Base-by-base conservation (phyloP, 2,888 invertebrate species). In the Habroteleia sp. region DNA sequence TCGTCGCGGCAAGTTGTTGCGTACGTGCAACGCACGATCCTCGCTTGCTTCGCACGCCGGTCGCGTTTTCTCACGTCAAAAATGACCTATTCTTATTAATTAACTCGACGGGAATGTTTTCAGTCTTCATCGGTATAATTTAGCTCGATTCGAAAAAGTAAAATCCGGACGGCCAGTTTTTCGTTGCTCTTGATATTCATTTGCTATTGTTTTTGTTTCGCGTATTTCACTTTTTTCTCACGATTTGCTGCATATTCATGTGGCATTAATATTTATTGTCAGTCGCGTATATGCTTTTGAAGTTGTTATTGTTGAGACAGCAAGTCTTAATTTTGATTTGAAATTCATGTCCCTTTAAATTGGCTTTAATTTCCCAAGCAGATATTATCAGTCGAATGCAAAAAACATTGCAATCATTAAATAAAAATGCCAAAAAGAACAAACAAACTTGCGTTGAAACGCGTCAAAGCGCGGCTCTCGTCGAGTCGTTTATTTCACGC, bases 31-130 rank as follows among this genome's bases (percentile, higher is more conserved):
- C 41, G 41, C 44, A 46, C 35, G 46, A 48, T 33, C 52, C 60
- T 52, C 44, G 27, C 41, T 56, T 27, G 31, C 60, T 72, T 74
- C 74, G 75, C 73, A 76, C 62, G 56, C 68, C 74, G 74, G 56
- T 52, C 79, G 81, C 84, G 13, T 83, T 80, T 84, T 86, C 86
- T 81, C 86, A 85, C 85, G 85, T 77, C 6, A 82, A 84, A 83
- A 82, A 54, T 52, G 65, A 44, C 52, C 54, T 54, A 54, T 54
- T 65, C 54, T 54, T 66, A 81, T 78, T 75, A 76, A 76, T 79
- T 76, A 77, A 46, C 31, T 39, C 56, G 56, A 66, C 56, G 66
- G 66, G 56, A 66, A 54, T 23, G 44, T n/a, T n/a, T n/a, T n/a
- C n/a, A n/a, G n/a, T n/a, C n/a, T n/a, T n/a, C n/a, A n/a, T n/a